Evolutionary conservation across 2,888 invertebrate species (phyloP), one percentile per base, ranked within the genome.

Genomic region (Mesodorylaimus sp.): DNA sequence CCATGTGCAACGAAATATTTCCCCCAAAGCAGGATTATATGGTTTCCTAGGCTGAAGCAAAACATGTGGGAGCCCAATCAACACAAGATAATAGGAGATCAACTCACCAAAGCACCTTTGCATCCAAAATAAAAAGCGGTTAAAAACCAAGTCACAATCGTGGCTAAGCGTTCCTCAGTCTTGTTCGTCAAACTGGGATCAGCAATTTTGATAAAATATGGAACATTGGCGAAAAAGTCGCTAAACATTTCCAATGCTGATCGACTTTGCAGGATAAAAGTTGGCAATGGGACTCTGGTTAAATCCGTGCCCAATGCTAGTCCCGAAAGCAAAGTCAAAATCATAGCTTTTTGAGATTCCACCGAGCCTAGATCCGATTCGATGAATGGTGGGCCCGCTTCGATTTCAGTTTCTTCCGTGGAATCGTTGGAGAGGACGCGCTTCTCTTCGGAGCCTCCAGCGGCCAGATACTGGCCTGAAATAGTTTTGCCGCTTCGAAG

Each of bases 11-110:
- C 68, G 69, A 60, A 74, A 74, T 27, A 68, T 68, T 61, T 74
- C 74, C 2, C 74, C 74, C 41, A 74, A 66, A 38, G 74, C 68
- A 1, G 74, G 74, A 58, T 74, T 74, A 60, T 71, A 74, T 1
- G 74, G 74, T 56, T 74, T 74, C 60, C 72, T 73, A 37, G 71
- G n/a, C n/a, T n/a, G n/a, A n/a, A n/a, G n/a, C n/a, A n/a, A n/a
- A n/a, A n/a, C n/a, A n/a, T n/a, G n/a, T n/a, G n/a, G n/a, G n/a
- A n/a, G n/a, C n/a, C n/a, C n/a, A n/a, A n/a, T n/a, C n/a, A n/a
- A n/a, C n/a, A n/a, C n/a, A n/a, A n/a, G n/a, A n/a, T n/a, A n/a
- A n/a, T n/a, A n/a, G n/a, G n/a, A n/a, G n/a, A n/a, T n/a, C n/a
- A n/a, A n/a, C n/a, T n/a, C n/a, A n/a, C 32, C 71, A 28, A 57